Conservation (phyloP, 2,888 invertebrate genomes). For the Hirtodrosophila cameraria region DNA sequence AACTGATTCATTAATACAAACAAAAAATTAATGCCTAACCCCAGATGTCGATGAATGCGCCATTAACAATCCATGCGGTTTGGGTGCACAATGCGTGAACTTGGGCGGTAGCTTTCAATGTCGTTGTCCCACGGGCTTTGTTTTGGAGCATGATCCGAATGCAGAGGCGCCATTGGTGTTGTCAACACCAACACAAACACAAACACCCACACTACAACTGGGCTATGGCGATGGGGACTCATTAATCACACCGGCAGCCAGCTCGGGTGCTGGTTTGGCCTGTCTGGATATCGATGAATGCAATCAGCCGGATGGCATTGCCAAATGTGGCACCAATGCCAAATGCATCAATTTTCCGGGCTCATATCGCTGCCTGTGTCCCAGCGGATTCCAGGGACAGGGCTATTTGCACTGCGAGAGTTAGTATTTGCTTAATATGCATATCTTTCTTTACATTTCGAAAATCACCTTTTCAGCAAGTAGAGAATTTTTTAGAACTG, state of each 20-base stretch:
- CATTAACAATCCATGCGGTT: slow-evolving; percentile 87
- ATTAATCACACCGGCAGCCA: slow-evolving; percentile 38
- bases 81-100: slow-evolving; percentile 90
- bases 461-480: slow-evolving; percentile 1
- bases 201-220: slow-evolving; percentile 55
- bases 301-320: slow-evolving; percentile 87
- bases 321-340: slow-evolving; percentile 91
- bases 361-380: slow-evolving; percentile 91
- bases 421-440: slow-evolving; percentile 85
- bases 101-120: slow-evolving; percentile 90
- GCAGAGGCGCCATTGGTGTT: slow-evolving; percentile 40
- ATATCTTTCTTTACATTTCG: slow-evolving; percentile 72
- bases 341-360: slow-evolving; percentile 93
- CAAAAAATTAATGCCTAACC: slow-evolving; percentile 69
- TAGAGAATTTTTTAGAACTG: not conserved
- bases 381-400: slow-evolving; percentile 90
- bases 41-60: slow-evolving; percentile 91
- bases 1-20: slow-evolving; percentile 56
- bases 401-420: slow-evolving; percentile 91
- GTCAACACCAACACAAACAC: too few relatives aligned
- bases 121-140: slow-evolving; percentile 89
- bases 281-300: slow-evolving; percentile 92
- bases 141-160: slow-evolving; percentile 84
- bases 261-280: slow-evolving; percentile 84
- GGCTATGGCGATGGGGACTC: slow-evolving; percentile 66